Evolutionary conservation across 2,113 vertebrate genomes (phyloP).

Genomic region (Isurus oxyrinchus): DNA sequence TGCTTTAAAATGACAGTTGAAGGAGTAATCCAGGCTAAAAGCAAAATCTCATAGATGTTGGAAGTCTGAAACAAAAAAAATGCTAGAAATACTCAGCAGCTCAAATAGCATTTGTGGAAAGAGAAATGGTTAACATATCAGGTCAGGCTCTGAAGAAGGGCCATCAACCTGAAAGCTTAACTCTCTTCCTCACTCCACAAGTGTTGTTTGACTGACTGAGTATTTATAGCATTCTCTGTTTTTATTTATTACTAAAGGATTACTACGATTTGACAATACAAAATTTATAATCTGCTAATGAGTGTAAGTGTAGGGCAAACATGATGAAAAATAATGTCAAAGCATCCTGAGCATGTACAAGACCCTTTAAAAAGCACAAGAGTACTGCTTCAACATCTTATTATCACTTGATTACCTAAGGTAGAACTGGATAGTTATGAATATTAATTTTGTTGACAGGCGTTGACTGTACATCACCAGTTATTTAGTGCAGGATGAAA

Average conservation of each 20-base stretch:
- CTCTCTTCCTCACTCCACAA: too few relatives aligned
- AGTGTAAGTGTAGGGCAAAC: neutral
- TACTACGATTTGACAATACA: neutral
- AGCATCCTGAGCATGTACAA: neutral
- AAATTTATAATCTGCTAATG: neutral
- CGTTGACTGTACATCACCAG: neutral
- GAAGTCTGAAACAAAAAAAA: neutral
- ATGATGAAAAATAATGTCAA: neutral
- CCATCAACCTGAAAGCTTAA: neutral
- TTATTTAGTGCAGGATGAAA: slow-evolving; percentile 31
- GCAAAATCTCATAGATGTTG: neutral
- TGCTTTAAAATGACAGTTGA: neutral
- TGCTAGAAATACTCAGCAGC: neutral
- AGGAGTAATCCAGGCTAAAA: neutral
- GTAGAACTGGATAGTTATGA: neutral
- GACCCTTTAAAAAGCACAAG: neutral
- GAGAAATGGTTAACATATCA: neutral
- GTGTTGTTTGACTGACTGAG: neutral
- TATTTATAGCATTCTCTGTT: neutral
- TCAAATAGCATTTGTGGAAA: neutral
- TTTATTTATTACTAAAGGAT: neutral
- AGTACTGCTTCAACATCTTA: slow-evolving; percentile 20
- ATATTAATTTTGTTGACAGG: slow-evolving; percentile 35
- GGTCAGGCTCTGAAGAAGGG: neutral
- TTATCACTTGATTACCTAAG: slow-evolving; percentile 20